Base-by-base conservation (phyloP, 2,888 invertebrate genomes). In the Lypha dubia region DNA sequence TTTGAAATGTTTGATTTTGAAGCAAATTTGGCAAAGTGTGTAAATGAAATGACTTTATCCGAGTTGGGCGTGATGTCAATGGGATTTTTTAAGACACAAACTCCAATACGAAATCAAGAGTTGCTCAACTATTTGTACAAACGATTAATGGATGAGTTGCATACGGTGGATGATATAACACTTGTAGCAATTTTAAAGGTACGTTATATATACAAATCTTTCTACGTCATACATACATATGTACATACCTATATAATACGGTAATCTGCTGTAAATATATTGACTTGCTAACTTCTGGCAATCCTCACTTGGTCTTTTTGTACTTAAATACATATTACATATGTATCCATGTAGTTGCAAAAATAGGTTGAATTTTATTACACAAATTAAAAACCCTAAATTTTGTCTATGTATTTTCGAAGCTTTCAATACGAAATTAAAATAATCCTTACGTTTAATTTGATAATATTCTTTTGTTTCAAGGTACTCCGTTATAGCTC, bases 21-120 rank as follows among this genome's bases (percentile, higher is more conserved):
- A 92, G 89, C 93, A 63, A 93, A 93, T 53, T 88, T 95, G 74
- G 91, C 93, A 38, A 89, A 93, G 4, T 91, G 92, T 74, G 92
- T 95, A n/a, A 88, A 94, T 8, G 89, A 93, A 28, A 93, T 96
- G 89, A 93, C 92, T 24, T 87, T 95, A 7, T 94, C 95, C 86
- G 96, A 97, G 89, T 90, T 96, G 79, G 95, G 95, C 13, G 93
- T 97, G 15, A 93, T 95, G 87, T 93, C 95, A 5, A 94, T 96
- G 94, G 96, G 95, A 0, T 96, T 95, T 90, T 97, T 97, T 88
- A 96, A 96, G 92, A 95, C 95, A 17, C 94, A 95, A 92, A 95
- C 94, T 1, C 94, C 93, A 17, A 93, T 97, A 65, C 93, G 94
- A 84, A 94, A 92, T 89, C 86, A 89, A 3, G 88, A 91, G 0